phyloP scores from a whole-genome alignment of 2,888 invertebrate species.

The Venustoraphidia nigricollis region DNA sequence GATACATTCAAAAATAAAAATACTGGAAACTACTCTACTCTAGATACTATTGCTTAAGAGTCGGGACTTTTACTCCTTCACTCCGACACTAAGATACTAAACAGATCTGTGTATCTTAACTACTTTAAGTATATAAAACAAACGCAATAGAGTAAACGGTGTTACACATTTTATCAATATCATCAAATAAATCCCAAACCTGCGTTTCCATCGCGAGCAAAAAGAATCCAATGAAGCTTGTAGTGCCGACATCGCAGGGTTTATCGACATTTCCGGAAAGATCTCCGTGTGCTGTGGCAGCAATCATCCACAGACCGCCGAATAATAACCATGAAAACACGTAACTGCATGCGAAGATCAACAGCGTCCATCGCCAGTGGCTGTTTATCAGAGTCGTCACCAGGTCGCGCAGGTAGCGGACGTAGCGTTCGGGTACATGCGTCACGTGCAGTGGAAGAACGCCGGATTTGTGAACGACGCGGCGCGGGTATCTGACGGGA shows the following conservation, averaged over 20 bases:
- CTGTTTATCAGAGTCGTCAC: constrained; percentile 52
- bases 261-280: constrained; percentile 39
- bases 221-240: constrained; percentile 47
- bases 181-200: constrained; percentile 27
- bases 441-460: background rate
- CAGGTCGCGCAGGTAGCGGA: constrained; percentile 29
- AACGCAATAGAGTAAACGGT: too few species aligned
- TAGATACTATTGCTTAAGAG: too few species aligned
- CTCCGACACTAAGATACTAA: too few species aligned
- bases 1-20: too few species aligned
- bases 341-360: constrained; percentile 45
- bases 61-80: too few species aligned
- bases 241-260: constrained; percentile 41
- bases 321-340: constrained; percentile 65
- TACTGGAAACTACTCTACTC: too few species aligned
- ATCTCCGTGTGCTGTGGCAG: constrained; percentile 63
- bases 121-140: too few species aligned
- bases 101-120: too few species aligned
- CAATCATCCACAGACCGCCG: constrained; percentile 62
- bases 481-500: background rate
- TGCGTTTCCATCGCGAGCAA: constrained; percentile 82
- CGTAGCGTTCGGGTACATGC: background rate
- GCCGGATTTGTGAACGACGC: constrained; percentile 6
- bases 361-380: constrained; percentile 54
- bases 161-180: background rate